Base-by-base conservation (phyloP, 2,888 invertebrate species). In the Synanthedon vespiformis region DNA sequence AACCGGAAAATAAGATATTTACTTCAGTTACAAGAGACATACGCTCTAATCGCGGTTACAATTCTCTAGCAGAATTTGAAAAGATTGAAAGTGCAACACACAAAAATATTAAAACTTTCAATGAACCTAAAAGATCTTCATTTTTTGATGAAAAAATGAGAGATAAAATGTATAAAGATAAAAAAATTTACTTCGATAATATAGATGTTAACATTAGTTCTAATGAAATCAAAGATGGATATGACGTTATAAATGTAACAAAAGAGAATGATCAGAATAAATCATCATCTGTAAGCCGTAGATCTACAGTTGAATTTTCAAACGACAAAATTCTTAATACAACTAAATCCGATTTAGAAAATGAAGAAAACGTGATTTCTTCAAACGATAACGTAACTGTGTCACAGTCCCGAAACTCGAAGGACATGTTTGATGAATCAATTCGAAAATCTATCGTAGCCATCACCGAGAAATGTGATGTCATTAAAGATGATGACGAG, bases 1-100 rank as follows among this genome's bases (percentile, higher is more conserved):
- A 10, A 34, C 34, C 10, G 10, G 10, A 34, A 34, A 8, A 34
- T 10, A 34, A 8, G 34, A 34, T 34, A 34, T 34, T 34, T 2
- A 34, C 10, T 34, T 34, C 10, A 10, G 34, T 10, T 34, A 34
- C 34, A 34, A 6, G 3, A 34, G 34, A 10, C 34, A 34, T 34
- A 8, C 34, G 10, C 34, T 34, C 34, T 10, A 6, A 8, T 34
- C 34, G 34, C 34, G 34, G 34, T 34, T 34, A 34, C 10, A 14
- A 59, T 52, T 85, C 85, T 0, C 58, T 82, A 6, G 63, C 61
- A 4, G 76, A 80, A 49, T 83, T 83, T 55, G 82, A 83, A 58
- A 67, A 72, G 49, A 53, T 81, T 40, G 82, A 82, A 64, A 61
- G 64, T 34, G 78, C 70, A 48, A 56, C 74, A 0, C 71, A 67